Conservation (phyloP, 2,888 invertebrate species). For the Pterostichus niger region DNA sequence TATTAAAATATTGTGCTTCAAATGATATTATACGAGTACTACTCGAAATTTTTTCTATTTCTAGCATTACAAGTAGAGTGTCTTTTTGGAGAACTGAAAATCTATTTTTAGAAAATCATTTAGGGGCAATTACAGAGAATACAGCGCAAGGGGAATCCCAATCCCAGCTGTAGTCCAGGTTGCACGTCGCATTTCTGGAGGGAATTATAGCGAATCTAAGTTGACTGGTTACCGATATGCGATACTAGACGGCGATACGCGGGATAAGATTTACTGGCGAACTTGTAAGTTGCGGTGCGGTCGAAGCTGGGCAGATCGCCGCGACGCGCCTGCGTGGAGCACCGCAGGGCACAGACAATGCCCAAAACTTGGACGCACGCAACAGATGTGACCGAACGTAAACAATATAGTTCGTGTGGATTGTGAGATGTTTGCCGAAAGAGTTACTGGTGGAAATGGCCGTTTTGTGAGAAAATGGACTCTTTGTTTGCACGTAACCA, state of each 20-base stretch:
- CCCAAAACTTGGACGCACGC: slow-evolving; percentile 28
- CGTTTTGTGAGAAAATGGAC: not conserved
- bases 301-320: slow-evolving; percentile 2
- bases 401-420: slow-evolving; percentile 15
- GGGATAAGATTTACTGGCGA: slow-evolving; percentile 31
- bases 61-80: too few species aligned
- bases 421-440: slow-evolving; percentile 28
- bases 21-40: too few species aligned
- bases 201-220: slow-evolving; percentile 42
- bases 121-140: too few species aligned
- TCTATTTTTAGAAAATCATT: too few species aligned
- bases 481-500: too few species aligned
- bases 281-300: slow-evolving; percentile 47
- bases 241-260: not conserved
- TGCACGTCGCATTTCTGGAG: not conserved
- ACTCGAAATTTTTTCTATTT: too few species aligned
- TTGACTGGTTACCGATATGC: not conserved
- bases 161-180: not conserved
- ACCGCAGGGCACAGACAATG: slow-evolving; percentile 34
- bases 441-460: slow-evolving; percentile 4
- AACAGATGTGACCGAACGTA: slow-evolving; percentile 53
- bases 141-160: too few species aligned
- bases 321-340: slow-evolving; percentile 9
- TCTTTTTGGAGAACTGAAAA: too few species aligned
- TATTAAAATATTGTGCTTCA: too few species aligned